These are phyloP conservation scores for Biston betularia DNA, from an alignment of 2,888 invertebrate species.

Conservation along the genomic window DNA sequence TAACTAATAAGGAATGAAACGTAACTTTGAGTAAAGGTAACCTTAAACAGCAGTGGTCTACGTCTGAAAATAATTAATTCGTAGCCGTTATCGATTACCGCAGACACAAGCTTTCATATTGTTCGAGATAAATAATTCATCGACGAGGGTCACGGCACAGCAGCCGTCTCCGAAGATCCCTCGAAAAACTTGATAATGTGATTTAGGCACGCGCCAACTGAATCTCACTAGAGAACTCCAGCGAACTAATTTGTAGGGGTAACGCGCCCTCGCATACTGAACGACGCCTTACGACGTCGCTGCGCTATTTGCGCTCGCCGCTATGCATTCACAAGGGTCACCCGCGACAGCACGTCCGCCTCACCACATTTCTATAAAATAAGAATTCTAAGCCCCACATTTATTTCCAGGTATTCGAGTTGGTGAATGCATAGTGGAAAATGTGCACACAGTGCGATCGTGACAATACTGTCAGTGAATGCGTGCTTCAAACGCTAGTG, in stretches of 20 bases:
- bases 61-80: slow-evolving; percentile 65
- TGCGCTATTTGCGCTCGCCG: slow-evolving; percentile 51
- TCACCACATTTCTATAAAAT: slow-evolving; percentile 15
- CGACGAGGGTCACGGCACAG: slow-evolving; percentile 42
- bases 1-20: slow-evolving; percentile 30
- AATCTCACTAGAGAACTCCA: slow-evolving; percentile 48
- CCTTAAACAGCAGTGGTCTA: slow-evolving; percentile 56
- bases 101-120: slow-evolving; percentile 62
- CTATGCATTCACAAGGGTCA: slow-evolving; percentile 56
- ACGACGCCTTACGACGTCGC: slow-evolving; percentile 40
- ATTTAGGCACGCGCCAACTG: slow-evolving; percentile 62
- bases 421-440: slow-evolving; percentile 46
- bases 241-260: slow-evolving; percentile 62
- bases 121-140: slow-evolving; percentile 68
- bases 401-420: slow-evolving; percentile 60
- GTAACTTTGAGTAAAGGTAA: slow-evolving; percentile 46
- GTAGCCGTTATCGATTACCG: slow-evolving; percentile 63
- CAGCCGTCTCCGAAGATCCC: slow-evolving; percentile 44
- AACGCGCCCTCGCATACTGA: slow-evolving; percentile 64
- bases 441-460: slow-evolving; percentile 62
- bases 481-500: slow-evolving; percentile 61
- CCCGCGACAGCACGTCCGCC: slow-evolving; percentile 41
- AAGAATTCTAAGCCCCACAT: slow-evolving; percentile 38
- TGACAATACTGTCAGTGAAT: slow-evolving; percentile 55
- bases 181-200: slow-evolving; percentile 69